Evolutionary conservation across 2,113 vertebrate species (phyloP).

Genomic region (Nibea albiflora): DNA sequence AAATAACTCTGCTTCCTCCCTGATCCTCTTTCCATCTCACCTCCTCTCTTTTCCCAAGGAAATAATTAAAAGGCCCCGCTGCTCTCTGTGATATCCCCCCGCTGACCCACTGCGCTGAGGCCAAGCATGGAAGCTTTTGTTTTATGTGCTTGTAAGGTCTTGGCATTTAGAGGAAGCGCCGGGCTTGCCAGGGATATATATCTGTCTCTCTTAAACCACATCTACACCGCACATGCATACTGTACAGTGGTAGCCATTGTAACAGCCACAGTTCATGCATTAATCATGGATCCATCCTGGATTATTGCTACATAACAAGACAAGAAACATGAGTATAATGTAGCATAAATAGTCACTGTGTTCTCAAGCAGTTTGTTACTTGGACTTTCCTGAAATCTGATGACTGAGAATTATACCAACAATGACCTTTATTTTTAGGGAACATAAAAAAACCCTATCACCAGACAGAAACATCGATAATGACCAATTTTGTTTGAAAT

Average conservation of each 20-base stretch:
- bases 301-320: constrained; percentile 45
- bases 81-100: constrained; percentile 68
- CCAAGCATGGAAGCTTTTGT: constrained; percentile 67
- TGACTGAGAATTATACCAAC: background rate
- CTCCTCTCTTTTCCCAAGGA: constrained; percentile 84
- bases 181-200: constrained; percentile 75
- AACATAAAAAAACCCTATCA: background rate
- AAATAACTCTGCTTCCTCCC: constrained; percentile 82
- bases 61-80: constrained; percentile 84
- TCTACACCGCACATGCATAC: constrained; percentile 6
- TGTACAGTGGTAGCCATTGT: constrained; percentile 14
- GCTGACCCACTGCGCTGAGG: constrained; percentile 42
- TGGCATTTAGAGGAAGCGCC: constrained; percentile 70
- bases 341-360: background rate
- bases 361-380: constrained; percentile 9
- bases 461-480: background rate
- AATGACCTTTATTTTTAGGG: background rate
- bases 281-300: constrained; percentile 38
- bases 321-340: background rate
- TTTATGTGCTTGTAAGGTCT: constrained; percentile 80
- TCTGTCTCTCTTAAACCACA: constrained; percentile 57
- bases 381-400: constrained; percentile 6
- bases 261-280: constrained; percentile 25
- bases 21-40: constrained; percentile 74
- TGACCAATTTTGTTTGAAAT: background rate